Evolutionary conservation across 2,888 invertebrate genomes (phyloP).

Genomic region (Drosophila austrosaltans): DNA sequence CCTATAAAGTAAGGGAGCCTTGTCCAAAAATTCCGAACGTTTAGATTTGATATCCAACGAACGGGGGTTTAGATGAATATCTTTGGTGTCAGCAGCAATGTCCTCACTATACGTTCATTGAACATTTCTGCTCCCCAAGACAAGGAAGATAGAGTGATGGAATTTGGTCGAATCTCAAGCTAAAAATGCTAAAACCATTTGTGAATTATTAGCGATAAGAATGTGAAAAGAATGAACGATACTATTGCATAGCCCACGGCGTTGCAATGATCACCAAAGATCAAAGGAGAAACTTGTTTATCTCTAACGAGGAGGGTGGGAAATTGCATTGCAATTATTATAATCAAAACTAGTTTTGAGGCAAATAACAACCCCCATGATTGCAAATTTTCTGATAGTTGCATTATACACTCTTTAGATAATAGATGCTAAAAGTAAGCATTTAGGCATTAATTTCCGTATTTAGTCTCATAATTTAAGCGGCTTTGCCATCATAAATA

Average conservation of each 20-base stretch:
- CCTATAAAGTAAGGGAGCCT: constrained; percentile 88
- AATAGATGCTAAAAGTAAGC: constrained; percentile 1
- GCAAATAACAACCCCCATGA: neutral
- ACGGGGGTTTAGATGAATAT: constrained; percentile 71
- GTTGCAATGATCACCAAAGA: neutral
- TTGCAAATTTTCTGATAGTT: neutral
- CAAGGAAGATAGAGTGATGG: constrained; percentile 86
- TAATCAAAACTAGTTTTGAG: constrained; percentile 1
- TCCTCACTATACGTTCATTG: constrained; percentile 94
- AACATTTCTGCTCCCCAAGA: constrained; percentile 93
- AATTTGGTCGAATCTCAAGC: constrained; percentile 30
- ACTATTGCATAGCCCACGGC: constrained; percentile 8
- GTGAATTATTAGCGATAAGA: constrained; percentile 62
- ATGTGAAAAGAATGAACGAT: neutral
- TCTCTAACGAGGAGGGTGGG: neutral
- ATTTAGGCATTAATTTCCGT: constrained; percentile 39
- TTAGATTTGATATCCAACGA: constrained; percentile 59
- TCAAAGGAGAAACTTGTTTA: constrained; percentile 1
- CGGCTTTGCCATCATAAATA: constrained; percentile 48
- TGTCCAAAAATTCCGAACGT: constrained; percentile 91
- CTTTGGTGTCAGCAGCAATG: constrained; percentile 91
- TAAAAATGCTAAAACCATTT: constrained; percentile 45
- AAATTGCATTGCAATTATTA: constrained; percentile 1
- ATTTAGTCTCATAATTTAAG: constrained; percentile 35
- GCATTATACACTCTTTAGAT: neutral